These are phyloP conservation scores for Chaunax sp. DNA, from an alignment of 2,797 vertebrate species.

Conservation along the genomic window DNA sequence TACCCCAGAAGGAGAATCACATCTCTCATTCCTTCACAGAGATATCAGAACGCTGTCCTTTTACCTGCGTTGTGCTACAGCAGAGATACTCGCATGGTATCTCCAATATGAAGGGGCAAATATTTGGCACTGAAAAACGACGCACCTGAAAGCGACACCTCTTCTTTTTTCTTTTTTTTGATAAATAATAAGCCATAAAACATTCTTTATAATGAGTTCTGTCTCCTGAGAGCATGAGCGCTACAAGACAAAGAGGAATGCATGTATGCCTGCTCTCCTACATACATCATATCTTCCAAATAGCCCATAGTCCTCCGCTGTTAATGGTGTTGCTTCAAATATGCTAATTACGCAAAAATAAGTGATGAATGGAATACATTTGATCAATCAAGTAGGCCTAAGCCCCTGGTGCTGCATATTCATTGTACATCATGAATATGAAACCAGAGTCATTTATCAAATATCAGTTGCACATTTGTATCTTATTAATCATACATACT, in stretches of 20 bases:
- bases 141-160: constrained; percentile 21
- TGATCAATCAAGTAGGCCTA: constrained; percentile 83
- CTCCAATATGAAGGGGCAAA: constrained; percentile 13
- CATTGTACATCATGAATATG: constrained; percentile 83
- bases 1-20: constrained; percentile 58
- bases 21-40: not conserved
- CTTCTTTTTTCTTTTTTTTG: not conserved
- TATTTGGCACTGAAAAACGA: constrained; percentile 24
- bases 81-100: no score
- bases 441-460: constrained; percentile 81
- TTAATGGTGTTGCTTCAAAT: constrained; percentile 79
- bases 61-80: no score
- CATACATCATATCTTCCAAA: constrained; percentile 76
- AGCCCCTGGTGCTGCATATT: constrained; percentile 82
- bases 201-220: constrained; percentile 59
- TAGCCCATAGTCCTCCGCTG: constrained; percentile 74
- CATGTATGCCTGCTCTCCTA: constrained; percentile 62
- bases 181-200: constrained; percentile 54
- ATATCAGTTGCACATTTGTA: constrained; percentile 82
- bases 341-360: constrained; percentile 82
- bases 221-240: constrained; percentile 53
- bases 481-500: constrained; percentile 83
- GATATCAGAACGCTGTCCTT: not conserved
- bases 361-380: constrained; percentile 84
- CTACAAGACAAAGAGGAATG: constrained; percentile 71